Conservation (phyloP, 2,888 invertebrate species). For the Leptopterna dolabrata region DNA sequence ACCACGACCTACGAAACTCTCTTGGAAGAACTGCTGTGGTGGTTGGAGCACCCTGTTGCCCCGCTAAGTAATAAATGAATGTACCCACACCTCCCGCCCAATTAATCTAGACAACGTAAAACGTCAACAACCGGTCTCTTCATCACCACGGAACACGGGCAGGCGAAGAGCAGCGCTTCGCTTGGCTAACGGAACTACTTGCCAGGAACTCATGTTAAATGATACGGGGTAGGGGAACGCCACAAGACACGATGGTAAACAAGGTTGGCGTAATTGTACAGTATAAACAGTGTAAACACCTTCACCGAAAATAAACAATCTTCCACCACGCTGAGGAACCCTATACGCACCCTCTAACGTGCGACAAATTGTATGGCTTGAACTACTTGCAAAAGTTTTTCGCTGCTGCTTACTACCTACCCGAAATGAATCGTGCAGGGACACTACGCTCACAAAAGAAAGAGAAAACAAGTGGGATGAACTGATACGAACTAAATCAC, state of each 20-base stretch:
- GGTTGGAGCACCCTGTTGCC: neutral
- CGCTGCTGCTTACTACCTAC: no score
- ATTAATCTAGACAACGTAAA: conserved; percentile 1
- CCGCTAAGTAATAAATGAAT: neutral
- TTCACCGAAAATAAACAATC: no score
- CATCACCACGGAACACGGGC: neutral
- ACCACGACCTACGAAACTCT: neutral
- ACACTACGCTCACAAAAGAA: no score
- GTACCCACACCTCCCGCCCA: neutral
- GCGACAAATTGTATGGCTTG: no score
- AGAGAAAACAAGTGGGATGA: no score
- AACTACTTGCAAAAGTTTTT: no score
- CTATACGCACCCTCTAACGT: no score
- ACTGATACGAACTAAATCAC: no score
- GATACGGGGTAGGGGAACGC: neutral
- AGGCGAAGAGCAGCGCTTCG: neutral
- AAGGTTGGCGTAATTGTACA: no score
- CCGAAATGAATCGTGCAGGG: no score
- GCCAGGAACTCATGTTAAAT: neutral
- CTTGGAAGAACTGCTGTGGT: neutral
- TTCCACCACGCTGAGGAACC: no score
- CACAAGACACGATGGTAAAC: neutral
- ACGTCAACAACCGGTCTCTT: neutral
- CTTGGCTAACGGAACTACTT: neutral
- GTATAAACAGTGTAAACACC: no score